phyloP scores from a whole-genome alignment of 2,113 vertebrate species.

The Circaetus cinerascens region DNA sequence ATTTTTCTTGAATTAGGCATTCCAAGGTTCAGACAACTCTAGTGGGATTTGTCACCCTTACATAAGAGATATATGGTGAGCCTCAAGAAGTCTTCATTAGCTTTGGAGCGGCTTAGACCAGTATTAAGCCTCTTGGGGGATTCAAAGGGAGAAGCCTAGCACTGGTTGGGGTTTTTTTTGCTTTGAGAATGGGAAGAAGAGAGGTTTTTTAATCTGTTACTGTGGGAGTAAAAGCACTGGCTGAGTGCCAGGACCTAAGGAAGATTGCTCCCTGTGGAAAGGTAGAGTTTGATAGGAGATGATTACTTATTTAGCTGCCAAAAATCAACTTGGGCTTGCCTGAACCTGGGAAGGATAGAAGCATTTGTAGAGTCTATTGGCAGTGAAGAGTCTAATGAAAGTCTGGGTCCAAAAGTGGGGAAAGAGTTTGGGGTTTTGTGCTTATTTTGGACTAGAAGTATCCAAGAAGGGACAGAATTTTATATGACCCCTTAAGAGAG shows the following conservation, averaged over 20 bases:
- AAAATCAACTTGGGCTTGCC: background rate
- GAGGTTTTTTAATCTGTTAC: background rate
- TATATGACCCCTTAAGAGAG: background rate
- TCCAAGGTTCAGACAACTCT: background rate
- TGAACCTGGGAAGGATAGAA: background rate
- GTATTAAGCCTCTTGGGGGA: background rate
- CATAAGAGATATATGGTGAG: accelerated
- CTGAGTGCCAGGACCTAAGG: background rate
- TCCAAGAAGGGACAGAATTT: background rate
- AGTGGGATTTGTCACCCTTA: background rate
- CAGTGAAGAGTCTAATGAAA: background rate
- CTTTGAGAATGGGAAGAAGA: background rate
- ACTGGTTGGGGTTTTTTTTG: background rate
- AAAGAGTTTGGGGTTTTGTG: background rate
- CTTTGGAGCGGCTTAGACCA: background rate
- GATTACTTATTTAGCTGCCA: background rate
- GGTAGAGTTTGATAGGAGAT: background rate
- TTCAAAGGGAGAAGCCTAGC: background rate
- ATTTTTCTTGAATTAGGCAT: background rate
- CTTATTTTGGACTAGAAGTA: background rate
- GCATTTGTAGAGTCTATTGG: background rate
- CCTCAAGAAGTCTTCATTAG: background rate
- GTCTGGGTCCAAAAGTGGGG: background rate
- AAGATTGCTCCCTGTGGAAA: background rate
- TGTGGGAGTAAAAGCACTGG: background rate